Conservation (phyloP, 2,888 invertebrate species). For the Cephalotes varians region DNA sequence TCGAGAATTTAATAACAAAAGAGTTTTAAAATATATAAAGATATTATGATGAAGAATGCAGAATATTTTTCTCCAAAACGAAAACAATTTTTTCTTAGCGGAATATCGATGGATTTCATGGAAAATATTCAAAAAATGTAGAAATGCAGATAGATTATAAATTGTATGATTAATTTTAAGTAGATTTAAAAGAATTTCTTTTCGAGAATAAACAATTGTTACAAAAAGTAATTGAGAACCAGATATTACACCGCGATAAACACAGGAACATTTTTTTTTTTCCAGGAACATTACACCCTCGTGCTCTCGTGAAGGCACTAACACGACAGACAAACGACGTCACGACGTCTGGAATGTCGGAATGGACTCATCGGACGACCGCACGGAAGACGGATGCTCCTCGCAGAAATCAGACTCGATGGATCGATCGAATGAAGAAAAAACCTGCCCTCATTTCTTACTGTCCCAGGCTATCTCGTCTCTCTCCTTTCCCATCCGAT, state of each 20-base stretch:
- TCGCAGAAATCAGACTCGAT: slow-evolving; percentile 58
- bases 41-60: not conserved
- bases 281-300: slow-evolving; percentile 20
- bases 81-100: not conserved
- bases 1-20: not conserved
- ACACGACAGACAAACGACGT: slow-evolving; percentile 54
- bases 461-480: slow-evolving; percentile 17
- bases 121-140: slow-evolving; percentile 1
- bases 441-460: slow-evolving; percentile 47
- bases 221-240: not conserved
- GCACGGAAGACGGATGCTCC: slow-evolving; percentile 50
- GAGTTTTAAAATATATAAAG: not conserved
- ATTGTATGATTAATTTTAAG: not conserved
- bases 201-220: not conserved
- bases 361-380: slow-evolving; percentile 54
- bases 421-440: slow-evolving; percentile 56
- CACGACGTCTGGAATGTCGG: slow-evolving; percentile 48
- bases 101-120: not conserved
- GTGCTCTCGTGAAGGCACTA: slow-evolving; percentile 38
- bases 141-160: not conserved
- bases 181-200: not conserved
- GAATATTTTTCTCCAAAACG: not conserved
- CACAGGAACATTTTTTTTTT: slow-evolving; percentile 17
- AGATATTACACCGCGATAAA: slow-evolving; percentile 26
- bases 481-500: not conserved